Evolutionary conservation across 1,140 invertebrate species (phyloP).

Genomic region (Cecropterus lyciades): DNA sequence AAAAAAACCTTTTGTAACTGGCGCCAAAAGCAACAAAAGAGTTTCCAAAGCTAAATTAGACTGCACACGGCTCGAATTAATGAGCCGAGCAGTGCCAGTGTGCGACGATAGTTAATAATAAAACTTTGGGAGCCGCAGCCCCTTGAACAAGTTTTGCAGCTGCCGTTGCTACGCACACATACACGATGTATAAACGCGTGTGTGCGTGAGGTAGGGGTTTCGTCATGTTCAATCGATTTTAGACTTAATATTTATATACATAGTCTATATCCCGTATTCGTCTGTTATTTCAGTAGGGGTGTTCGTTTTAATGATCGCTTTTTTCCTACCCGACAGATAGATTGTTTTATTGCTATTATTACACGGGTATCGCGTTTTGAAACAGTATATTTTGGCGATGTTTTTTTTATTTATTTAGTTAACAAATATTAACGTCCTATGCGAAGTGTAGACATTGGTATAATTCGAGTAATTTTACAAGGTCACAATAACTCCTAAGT

Average conservation of each 20-base stretch:
- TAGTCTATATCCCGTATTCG: neutral
- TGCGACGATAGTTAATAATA: conserved; percentile 53
- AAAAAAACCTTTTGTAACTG: neutral
- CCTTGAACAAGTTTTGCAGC: conserved; percentile 73
- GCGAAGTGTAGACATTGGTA: too few relatives aligned
- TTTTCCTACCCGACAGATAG: conserved; percentile 45
- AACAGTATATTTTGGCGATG: conserved; percentile 6
- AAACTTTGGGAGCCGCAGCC: conserved; percentile 70
- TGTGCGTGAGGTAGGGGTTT: conserved; percentile 43
- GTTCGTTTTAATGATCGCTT: conserved; percentile 48
- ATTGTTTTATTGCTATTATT: conserved; percentile 52
- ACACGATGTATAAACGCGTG: conserved; percentile 41
- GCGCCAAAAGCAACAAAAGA: neutral
- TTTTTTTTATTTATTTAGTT: neutral
- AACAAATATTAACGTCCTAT: too few relatives aligned
- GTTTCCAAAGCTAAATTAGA: conserved; percentile 4
- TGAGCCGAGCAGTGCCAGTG: conserved; percentile 33
- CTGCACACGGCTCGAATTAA: conserved; percentile 27
- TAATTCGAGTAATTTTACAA: too few relatives aligned
- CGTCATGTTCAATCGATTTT: conserved; percentile 22
- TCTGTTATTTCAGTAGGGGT: conserved; percentile 35
- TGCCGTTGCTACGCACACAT: conserved; percentile 64
- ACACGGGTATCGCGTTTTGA: conserved; percentile 8
- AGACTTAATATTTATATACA: neutral
- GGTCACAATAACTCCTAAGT: too few relatives aligned